These are phyloP conservation scores for Camponotus fellah DNA, from an alignment of 2,888 invertebrate genomes.

Conservation along the genomic window DNA sequence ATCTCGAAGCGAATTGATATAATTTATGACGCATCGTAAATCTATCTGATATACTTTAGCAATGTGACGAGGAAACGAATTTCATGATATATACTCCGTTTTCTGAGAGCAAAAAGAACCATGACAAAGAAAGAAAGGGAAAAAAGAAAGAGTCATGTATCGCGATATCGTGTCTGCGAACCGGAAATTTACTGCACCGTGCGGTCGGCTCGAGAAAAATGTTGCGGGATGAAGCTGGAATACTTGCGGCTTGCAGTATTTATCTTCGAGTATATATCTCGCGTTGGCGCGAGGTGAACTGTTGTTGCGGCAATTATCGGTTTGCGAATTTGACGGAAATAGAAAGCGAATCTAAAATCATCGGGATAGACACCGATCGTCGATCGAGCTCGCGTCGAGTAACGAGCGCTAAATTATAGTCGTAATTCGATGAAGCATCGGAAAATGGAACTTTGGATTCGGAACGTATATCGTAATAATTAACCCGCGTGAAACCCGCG, in stretches of 20 bases:
- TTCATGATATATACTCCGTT: constrained; percentile 54
- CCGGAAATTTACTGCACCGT: constrained; percentile 59
- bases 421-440: neutral
- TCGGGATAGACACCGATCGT: neutral
- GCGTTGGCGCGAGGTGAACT: neutral
- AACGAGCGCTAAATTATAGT: neutral
- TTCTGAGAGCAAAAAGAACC: neutral
- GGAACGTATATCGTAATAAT: constrained; percentile 20
- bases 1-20: constrained; percentile 38
- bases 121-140: neutral
- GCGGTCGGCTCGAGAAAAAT: constrained; percentile 52
- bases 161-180: constrained; percentile 56
- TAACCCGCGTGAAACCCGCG: constrained; percentile 14
- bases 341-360: constrained; percentile 17
- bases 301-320: constrained; percentile 25
- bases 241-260: constrained; percentile 31
- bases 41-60: constrained; percentile 61
- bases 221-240: constrained; percentile 26
- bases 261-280: constrained; percentile 8
- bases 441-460: constrained; percentile 33
- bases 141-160: constrained; percentile 1
- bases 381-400: neutral
- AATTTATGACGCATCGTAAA: constrained; percentile 69
- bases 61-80: constrained; percentile 65
- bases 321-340: constrained; percentile 24